phyloP scores from a whole-genome alignment of 2,797 vertebrate species.

The Salarias fasciatus region DNA sequence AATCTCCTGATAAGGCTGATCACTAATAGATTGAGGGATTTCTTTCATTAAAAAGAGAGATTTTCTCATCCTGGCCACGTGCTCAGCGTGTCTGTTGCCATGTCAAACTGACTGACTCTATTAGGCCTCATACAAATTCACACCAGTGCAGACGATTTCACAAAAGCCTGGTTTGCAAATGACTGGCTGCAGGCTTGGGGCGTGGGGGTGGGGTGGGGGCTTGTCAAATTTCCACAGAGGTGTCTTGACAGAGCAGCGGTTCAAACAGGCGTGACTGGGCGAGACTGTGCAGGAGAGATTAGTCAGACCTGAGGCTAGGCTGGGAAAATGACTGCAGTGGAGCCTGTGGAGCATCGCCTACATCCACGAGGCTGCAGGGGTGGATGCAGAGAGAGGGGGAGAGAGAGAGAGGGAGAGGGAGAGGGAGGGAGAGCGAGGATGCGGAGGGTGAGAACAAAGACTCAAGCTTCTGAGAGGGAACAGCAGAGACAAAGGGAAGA shows the following conservation, averaged over 20 bases:
- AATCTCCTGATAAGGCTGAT: conserved; percentile 13
- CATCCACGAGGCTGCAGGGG: conserved; percentile 64
- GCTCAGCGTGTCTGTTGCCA: conserved; percentile 22
- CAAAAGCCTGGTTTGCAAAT: conserved; percentile 37
- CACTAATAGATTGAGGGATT: conserved; percentile 5
- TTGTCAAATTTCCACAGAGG: conserved; percentile 47
- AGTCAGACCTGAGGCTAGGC: conserved; percentile 56
- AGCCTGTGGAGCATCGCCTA: conserved; percentile 36
- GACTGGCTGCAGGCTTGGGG: conserved; percentile 33
- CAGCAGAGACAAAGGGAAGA: conserved; percentile 53
- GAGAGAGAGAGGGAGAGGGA: conserved; percentile 10
- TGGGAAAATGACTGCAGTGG: conserved; percentile 67
- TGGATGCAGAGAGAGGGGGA: conserved; percentile 49
- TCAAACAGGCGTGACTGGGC: conserved; percentile 52
- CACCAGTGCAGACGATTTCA: conserved; percentile 31
- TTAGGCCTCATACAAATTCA: conserved; percentile 42
- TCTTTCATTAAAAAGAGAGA: conserved; percentile 5
- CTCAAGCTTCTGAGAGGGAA: conserved; percentile 23
- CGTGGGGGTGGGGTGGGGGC: too few species aligned
- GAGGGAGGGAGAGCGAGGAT: conserved; percentile 12
- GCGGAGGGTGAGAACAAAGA: conserved; percentile 73
- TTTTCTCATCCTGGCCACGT: conserved; percentile 20
- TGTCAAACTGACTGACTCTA: conserved; percentile 29
- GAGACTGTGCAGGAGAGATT: conserved; percentile 46
- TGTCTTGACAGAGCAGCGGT: conserved; percentile 22